Evolutionary conservation across 92 coral and sea anemone genomes (phyloP), one percentile per base, ranked within the genome.

Genomic region (Palythoa grandis): DNA sequence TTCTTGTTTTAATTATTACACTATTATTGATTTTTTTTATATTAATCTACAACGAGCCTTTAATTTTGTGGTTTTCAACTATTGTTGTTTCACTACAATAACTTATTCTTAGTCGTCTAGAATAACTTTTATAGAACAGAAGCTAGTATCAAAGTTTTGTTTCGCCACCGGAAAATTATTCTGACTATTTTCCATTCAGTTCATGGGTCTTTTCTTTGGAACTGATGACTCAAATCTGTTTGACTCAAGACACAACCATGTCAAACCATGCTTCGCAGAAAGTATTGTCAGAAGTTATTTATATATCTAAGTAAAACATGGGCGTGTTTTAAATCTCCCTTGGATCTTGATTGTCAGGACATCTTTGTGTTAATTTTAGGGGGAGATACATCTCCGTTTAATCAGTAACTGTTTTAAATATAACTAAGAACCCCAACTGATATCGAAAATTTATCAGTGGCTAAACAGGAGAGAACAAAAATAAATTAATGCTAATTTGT

Each of bases 71-170:
- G 61, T 76, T 76, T 54, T 25, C 38, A 53, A 22, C 20, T 54
- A 39, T 56, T 16, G 66, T 54, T 54, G 40, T 76, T 29, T 52
- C 37, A 8, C 35, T 29, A 29, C 35, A 29, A 1, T 29, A 29
- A 29, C 35, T 29, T 29, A 29, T 29, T 29, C 35, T 29, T 29
- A 29, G 35, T 29, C 35, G 35, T 7, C 67, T 19, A 76, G 47
- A 76, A 76, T 76, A 16, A 14, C 15, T 17, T 54, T 47, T 76
- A 48, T 74, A 53, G n/a, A 16, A 47, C 15, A 48, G 78, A 74
- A 50, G 37, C 29, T 24, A 25, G 82, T 54, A 75, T 54, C 40
- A 75, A 53, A 53, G 37, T 76, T 23, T 56, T 50, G 67, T 56
- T 74, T 74, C 19, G 25, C 39, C 78, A 48, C 11, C 19, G 35